A percentile compares a stretch with the other conserved stretches of the same genome.
Conservation (phyloP, 2,888 invertebrate genomes). For the Drosophila sordidula region DNA sequence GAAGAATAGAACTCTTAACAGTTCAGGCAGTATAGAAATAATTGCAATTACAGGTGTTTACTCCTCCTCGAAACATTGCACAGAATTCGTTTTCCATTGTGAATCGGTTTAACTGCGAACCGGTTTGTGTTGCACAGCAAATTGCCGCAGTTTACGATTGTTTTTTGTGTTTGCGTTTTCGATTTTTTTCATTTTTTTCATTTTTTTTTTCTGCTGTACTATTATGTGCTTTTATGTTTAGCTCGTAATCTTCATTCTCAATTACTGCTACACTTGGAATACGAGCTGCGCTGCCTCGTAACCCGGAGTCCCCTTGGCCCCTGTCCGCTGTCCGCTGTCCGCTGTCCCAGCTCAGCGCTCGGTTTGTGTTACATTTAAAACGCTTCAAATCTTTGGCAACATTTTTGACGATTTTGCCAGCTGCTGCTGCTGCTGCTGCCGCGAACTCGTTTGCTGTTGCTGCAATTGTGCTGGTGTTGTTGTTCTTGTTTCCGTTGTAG, state of each 20-base stretch:
- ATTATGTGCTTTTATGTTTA: slow-evolving; percentile 60
- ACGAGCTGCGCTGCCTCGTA: slow-evolving; percentile 7
- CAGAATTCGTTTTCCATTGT: neutral
- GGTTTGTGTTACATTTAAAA: slow-evolving; percentile 54
- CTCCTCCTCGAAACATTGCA: neutral
- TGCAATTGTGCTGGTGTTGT: slow-evolving; percentile 15
- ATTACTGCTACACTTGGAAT: slow-evolving; percentile 51
- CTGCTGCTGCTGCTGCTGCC: slow-evolving; percentile 38
- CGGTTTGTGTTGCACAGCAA: slow-evolving; percentile 33
- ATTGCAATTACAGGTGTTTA: neutral
- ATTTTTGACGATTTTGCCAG: slow-evolving; percentile 68
- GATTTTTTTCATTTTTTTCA: slow-evolving; percentile 6
- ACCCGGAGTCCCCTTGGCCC: neutral
- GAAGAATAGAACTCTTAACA: neutral
- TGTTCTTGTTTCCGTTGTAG: slow-evolving; percentile 20
- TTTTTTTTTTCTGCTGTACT: slow-evolving; percentile 17
- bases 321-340: neutral
- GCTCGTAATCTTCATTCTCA: slow-evolving; percentile 60
- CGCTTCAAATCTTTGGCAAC: slow-evolving; percentile 59
- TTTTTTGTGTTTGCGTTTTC: slow-evolving; percentile 1
- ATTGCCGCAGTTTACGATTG: slow-evolving; percentile 32
- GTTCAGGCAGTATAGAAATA: neutral
- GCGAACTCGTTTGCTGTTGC: slow-evolving; percentile 21
- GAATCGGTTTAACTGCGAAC: slow-evolving; percentile 21
- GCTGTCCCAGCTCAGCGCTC: slow-evolving; percentile 6